Evolutionary conservation across 2,113 vertebrate species (phyloP), one percentile per base, ranked within the genome.

Genomic region (Pogonocichla stellata): DNA sequence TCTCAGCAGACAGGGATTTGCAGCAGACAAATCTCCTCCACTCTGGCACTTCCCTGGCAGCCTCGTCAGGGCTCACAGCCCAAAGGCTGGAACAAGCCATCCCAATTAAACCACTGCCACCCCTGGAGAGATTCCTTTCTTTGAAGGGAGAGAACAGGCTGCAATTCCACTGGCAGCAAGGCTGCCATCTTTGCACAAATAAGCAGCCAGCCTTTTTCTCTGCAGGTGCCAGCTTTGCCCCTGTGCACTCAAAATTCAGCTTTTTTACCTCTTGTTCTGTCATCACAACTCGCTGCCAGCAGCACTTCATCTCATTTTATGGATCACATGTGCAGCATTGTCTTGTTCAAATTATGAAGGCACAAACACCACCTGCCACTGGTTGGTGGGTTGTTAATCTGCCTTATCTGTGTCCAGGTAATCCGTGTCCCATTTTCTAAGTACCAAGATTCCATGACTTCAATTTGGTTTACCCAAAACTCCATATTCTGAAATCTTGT

Each of bases 321-420:
- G 75, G 69, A 36, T 93, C 65, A 75, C 82, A 84, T 47, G 69
- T 64, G 56, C 67, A 80, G 75, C 64, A 71, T 47, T 93, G 67
- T 88, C 47, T 73, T 85, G 31, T 61, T 79, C 40, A 80, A 69
- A 81, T 92, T 20, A 91, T 43, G 72, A 91, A 51, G 48, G 60
- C 75, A 88, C 60, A 80, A 93, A n/a, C 80, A 81, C 77, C 88
- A 86, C 95, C 83, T 96, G 91, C 86, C 69, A 80, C 75, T 86
- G 80, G 64, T 43, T 62, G 80, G 33, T 67, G 78, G 26, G 40
- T 4, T 79, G 87, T 54, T 86, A 88, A 74, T 88, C 75, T 86
- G 38, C 64, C 5, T 80, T 86, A n/a, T 42, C 7, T 47, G 19
- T 56, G 57, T 56, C 85, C 82, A 88, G 75, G 67, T 92, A 90